Percentiles rank a stretch among this genome's conserved stretches.
Evolutionary conservation across 2,888 invertebrate species (phyloP).

Genomic region (Encarsia formosa): DNA sequence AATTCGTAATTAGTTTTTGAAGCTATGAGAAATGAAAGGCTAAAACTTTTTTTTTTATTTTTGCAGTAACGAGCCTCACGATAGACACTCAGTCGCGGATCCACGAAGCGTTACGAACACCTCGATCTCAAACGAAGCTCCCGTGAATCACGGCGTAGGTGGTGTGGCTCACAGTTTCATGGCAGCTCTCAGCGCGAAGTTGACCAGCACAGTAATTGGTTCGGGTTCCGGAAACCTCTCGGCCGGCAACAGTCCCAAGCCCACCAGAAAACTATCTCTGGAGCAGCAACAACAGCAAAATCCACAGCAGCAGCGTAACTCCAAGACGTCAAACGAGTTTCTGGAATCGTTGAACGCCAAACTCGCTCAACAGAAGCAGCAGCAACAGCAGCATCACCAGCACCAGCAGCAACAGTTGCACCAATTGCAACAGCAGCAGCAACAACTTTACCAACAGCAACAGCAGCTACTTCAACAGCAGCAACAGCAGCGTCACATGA

Average conservation of each 20-base stretch:
- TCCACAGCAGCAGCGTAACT: slow-evolving; percentile 49
- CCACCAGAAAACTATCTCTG: slow-evolving; percentile 47
- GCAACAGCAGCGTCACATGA: slow-evolving; percentile 57
- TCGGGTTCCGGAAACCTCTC: slow-evolving; percentile 29
- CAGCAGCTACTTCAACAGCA: slow-evolving; percentile 60
- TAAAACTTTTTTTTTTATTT: not conserved
- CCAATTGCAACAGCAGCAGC: slow-evolving; percentile 66
- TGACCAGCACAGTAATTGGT: slow-evolving; percentile 44
- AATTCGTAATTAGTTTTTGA: not conserved
- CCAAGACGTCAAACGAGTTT: slow-evolving; percentile 56
- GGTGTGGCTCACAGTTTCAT: slow-evolving; percentile 65
- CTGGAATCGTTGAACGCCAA: slow-evolving; percentile 79
- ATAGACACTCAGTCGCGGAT: slow-evolving; percentile 27
- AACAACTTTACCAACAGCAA: slow-evolving; percentile 67
- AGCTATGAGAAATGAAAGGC: not conserved
- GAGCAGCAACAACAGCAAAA: slow-evolving; percentile 45
- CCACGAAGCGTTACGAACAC: slow-evolving; percentile 1
- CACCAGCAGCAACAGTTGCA: slow-evolving; percentile 67
- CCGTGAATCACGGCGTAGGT: slow-evolving; percentile 47
- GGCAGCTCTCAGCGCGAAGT: slow-evolving; percentile 68
- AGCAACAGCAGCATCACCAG: slow-evolving; percentile 66
- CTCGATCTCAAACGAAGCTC: slow-evolving; percentile 12
- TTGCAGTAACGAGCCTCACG: slow-evolving; percentile 18
- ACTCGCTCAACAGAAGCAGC: slow-evolving; percentile 66
- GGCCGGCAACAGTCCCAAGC: slow-evolving; percentile 42